Evolutionary conservation across 1,140 invertebrate genomes (phyloP).

Genomic region (Atta cephalotes): DNA sequence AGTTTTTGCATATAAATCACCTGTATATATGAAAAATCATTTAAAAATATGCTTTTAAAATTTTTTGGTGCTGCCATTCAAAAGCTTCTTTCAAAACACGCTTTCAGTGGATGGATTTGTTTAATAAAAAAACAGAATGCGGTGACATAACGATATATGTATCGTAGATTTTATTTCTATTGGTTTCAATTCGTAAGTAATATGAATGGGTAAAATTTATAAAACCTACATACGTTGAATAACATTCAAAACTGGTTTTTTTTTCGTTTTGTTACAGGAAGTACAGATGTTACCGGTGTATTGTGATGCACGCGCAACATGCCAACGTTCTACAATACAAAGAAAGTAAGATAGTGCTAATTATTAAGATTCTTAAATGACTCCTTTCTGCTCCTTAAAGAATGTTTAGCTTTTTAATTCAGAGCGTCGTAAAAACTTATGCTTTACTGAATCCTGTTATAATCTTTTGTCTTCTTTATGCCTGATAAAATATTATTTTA

Average conservation of each 20-base stretch:
- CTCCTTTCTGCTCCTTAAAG: background rate
- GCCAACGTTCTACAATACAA: conserved; percentile 91
- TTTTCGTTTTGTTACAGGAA: conserved; percentile 82
- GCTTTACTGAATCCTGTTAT: conserved; percentile 20
- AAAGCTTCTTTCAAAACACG: conserved; percentile 12
- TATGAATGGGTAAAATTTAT: background rate
- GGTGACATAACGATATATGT: background rate
- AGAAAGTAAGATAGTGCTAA: conserved; percentile 89
- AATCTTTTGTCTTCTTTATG: background rate
- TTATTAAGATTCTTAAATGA: background rate
- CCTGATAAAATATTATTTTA: conserved; percentile 25
- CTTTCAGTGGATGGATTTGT: background rate
- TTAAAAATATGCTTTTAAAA: conserved; percentile 15
- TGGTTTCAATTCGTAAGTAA: conserved; percentile 21
- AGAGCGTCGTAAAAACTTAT: background rate
- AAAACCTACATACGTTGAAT: background rate
- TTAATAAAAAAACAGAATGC: conserved; percentile 32
- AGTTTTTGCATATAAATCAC: background rate
- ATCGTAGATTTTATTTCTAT: conserved; percentile 38
- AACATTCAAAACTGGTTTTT: conserved; percentile 19
- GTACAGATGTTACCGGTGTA: conserved; percentile 88
- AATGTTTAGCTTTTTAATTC: conserved; percentile 16
- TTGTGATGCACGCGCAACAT: conserved; percentile 91
- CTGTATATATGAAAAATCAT: background rate
- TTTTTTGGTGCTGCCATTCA: background rate